Evolutionary conservation across 2,797 vertebrate genomes (phyloP), one percentile per base, ranked within the genome.

Genomic region (Gorsachius magnificus): DNA sequence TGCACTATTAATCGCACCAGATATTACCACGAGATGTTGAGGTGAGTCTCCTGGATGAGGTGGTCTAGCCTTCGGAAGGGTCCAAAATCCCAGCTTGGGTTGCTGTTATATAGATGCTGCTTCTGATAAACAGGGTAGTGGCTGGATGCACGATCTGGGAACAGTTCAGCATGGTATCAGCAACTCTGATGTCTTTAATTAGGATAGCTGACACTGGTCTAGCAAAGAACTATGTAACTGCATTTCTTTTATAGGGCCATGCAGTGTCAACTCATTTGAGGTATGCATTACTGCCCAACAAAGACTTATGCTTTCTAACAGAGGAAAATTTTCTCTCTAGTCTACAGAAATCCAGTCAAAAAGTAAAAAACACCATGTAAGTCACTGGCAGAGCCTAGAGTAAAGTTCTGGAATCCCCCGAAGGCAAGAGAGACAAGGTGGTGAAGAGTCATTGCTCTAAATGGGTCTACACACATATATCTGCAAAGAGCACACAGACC

Each of bases 91-190:
- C 99, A 99, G 92, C 97, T 57, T 8, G 99, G 98, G 92, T 99
- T 99, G 96, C 97, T 99, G 95, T 99, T 99, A 80, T 99, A 99
- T 29, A 99, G 98, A 87, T 99, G 99, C 93, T 99, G 98, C 96
- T 99, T 99, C 97, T 99, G 98, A 94, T 99, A 99, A 19, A 99
- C 96, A 4, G 99, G 99, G 81, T 99, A 99, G 89, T 99, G 99
- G 94, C 99, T 99, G 87, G 97, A 97, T 25, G 66, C 95, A 53
- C 98, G 98, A 68, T 98, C 99, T 99, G 77, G 51, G 45, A 75
- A 85, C 6, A 80, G 93, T 72, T 54, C 10, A 83, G 72, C 24
- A 25, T 5, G 8, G 51, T 1, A 7, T 64, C 43, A 96, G 75
- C 26, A 61, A 16, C 65, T 43, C 31, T 36, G 53, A 65, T 29